A percentile compares a stretch with the other conserved stretches of the same genome.
These are phyloP conservation scores for Anagyrus pseudococci DNA, from an alignment of 2,888 invertebrate genomes.

Conservation along the genomic window DNA sequence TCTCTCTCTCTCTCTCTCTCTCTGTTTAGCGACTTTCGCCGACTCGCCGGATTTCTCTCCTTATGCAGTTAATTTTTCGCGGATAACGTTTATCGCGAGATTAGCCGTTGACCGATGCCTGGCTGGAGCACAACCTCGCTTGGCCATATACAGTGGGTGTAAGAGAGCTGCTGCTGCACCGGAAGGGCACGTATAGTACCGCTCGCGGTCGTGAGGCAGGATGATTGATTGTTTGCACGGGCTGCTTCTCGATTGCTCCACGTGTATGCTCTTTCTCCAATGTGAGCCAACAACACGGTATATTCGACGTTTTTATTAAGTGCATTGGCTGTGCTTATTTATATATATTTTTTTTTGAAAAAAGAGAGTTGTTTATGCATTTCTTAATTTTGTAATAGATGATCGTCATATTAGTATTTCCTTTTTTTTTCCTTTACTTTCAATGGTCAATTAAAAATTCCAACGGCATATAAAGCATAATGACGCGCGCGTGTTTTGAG, in stretches of 20 bases:
- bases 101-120: neutral
- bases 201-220: neutral
- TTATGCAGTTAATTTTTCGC: neutral
- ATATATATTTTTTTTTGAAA: too few species aligned
- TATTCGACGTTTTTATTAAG: too few species aligned
- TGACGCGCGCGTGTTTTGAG: neutral
- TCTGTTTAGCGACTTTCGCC: too few species aligned
- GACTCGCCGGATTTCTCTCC: too few species aligned
- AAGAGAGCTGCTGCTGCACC: neutral
- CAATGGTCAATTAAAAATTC: too few species aligned
- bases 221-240: neutral
- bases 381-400: too few species aligned
- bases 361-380: too few species aligned
- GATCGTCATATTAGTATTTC: too few species aligned
- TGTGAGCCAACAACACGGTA: neutral
- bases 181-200: neutral
- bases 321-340: too few species aligned
- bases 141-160: neutral
- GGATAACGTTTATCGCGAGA: neutral
- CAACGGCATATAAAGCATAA: too few species aligned
- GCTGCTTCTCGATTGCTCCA: neutral
- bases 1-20: conserved; percentile 12
- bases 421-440: too few species aligned
- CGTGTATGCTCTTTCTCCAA: neutral
- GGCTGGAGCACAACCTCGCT: neutral